Evolutionary conservation across 2,888 invertebrate genomes (phyloP), one percentile per base, ranked within the genome.

Genomic region (Colletes collaris): DNA sequence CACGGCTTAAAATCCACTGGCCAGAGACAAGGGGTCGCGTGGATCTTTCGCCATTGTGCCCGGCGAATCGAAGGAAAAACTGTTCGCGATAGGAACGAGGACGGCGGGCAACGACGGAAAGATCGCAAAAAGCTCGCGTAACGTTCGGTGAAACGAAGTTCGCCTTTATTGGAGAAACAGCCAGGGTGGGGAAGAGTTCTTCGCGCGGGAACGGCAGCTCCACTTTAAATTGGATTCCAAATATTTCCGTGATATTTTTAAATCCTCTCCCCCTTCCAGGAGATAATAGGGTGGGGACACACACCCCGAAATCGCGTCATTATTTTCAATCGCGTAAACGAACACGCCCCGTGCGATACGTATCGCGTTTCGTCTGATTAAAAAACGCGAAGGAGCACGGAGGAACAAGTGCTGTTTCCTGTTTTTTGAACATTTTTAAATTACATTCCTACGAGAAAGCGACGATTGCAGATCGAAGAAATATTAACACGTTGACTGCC

Each of bases 131-230:
- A 85, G 62, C 79, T 73, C 74, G 70, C 72, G 70, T 79, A 63
- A 53, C 59, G 50, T 56, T 37, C 52, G 63, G 56, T 10, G 66
- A 68, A 82, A 84, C 73, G 67, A 78, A 79, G 78, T 85, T 87
- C 71, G 59, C 59, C 66, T 86, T 87, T 86, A 86, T 87, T 76
- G 82, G 83, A 73, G 78, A 88, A 81, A 76, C 65, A 70, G 49
- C 55, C 37, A 60, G 60, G 69, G 27, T 49, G 27, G 27, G 27
- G 27, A 27, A 27, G 27, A 27, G 27, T 75, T 66, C 56, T 75
- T 59, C 53, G 68, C 76, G 56, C 80, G 44, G 52, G 16, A 62
- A 6, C 35, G 60, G 62, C 58, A 73, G 67, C 56, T 68, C 62
- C 64, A 71, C 74, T 79, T 82, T 82, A 83, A 84, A 79, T 85